Conservation (phyloP, 2,113 vertebrate species). For the Chaetura pelagica region DNA sequence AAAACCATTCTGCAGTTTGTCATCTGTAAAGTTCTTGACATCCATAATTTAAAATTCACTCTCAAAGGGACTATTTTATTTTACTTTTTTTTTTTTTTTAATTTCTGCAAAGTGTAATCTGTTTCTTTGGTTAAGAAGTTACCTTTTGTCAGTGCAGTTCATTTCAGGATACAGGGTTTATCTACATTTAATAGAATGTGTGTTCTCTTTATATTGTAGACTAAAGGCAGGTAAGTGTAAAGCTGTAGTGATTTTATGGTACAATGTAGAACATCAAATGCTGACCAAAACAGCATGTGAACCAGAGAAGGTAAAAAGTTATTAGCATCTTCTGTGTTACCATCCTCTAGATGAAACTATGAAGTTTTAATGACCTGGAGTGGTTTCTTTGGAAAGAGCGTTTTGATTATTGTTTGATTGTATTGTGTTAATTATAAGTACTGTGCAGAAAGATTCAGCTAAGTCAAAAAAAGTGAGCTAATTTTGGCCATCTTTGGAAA, state of each 20-base stretch:
- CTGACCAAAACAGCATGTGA: background rate
- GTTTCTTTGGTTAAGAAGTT: background rate
- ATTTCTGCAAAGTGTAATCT: background rate
- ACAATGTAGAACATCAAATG: background rate
- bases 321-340: background rate
- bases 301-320: background rate
- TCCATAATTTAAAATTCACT: background rate
- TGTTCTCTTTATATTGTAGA: background rate
- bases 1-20: background rate
- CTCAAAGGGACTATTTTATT: background rate
- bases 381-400: slow-evolving; percentile 22
- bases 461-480: background rate
- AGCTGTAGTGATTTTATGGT: background rate
- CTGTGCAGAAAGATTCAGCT: background rate
- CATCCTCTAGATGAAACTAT: background rate
- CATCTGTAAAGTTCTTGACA: background rate
- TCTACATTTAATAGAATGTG: background rate
- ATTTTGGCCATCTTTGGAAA: slow-evolving; percentile 41
- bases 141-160: background rate
- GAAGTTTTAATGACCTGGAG: slow-evolving; percentile 2
- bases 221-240: background rate
- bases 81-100: too few species aligned
- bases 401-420: slow-evolving; percentile 49
- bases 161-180: background rate
- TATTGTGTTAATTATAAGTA: background rate